Base-by-base conservation (phyloP, 2,888 invertebrate species). In the Campoplex nolae region DNA sequence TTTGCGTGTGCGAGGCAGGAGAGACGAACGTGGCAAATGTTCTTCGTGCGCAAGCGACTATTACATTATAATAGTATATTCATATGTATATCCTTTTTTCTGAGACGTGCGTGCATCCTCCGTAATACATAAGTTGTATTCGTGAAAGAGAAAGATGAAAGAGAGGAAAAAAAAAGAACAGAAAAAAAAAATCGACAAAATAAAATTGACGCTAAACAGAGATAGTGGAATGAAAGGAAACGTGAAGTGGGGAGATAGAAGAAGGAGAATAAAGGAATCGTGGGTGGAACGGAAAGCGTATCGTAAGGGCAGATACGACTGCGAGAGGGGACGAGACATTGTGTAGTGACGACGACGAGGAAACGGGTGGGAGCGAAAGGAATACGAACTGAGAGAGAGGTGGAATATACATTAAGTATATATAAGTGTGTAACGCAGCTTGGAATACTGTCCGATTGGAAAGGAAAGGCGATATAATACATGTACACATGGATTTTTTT, bases 21-120 rank as follows among this genome's bases (percentile, higher is more conserved):
- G 82, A 82, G 79, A 82, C 87, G 84, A 79, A 84, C 79, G 84
- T 83, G 84, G 70, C 84, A 81, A 83, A 86, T 83, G 76, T 83
- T 87, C 79, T 87, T 87, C 87, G 87, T 87, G 87, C 87, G 84
- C 87, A 87, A 87, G 87, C 87, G 84, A 84, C 87, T 87, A 87
- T 83, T 83, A 83, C 83, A 76, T 28, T 71, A 80, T 73, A 65
- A 65, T 74, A 23, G 68, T 68, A 75, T 82, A 56, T 76, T 70
- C 76, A 76, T 83, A 83, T 83, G 67, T 68, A 82, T 84, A 73
- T 79, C 78, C 84, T 84, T 84, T 87, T 85, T 73, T 85, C 79
- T 79, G 82, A 77, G 77, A 79, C 85, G 87, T 85, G 85, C 87
- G 87, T 87, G 87, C 87, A 87, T 85, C 87, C 85, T 87, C 87